Conservation (phyloP, 2,113 vertebrate genomes). For the Cygnus atratus region DNA sequence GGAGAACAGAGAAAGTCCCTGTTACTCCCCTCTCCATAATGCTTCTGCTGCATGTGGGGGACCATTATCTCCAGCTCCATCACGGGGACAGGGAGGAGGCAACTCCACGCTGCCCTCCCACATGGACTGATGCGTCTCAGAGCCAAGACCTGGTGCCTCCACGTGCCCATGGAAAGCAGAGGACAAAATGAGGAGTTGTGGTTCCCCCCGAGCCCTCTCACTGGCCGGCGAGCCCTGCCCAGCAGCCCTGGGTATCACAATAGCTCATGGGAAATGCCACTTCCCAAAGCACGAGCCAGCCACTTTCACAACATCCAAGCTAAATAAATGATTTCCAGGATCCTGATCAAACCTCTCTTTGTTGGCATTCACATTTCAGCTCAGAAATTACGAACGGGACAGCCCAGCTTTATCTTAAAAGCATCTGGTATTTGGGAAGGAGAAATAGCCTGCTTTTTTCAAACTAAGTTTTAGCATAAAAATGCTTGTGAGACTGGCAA, state of each 20-base stretch:
- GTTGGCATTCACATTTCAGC: background rate
- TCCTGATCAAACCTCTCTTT: background rate
- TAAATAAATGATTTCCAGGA: conserved; percentile 48
- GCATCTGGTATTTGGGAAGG: conserved; percentile 14
- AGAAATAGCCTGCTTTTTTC: background rate
- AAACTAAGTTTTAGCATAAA: background rate
- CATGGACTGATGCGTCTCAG: rapidly evolving
- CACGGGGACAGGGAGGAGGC: background rate
- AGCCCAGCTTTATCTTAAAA: conserved; percentile 38
- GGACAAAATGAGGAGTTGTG: background rate
- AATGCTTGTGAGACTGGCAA: background rate
- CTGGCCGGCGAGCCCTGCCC: background rate
- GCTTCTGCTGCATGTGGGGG: background rate
- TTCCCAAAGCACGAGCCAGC: conserved; percentile 39
- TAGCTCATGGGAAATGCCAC: conserved; percentile 13
- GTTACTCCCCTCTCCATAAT: rapidly evolving
- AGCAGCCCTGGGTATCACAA: background rate
- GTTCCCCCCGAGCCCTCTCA: background rate
- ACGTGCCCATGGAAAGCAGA: background rate
- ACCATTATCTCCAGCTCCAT: background rate
- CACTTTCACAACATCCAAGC: background rate
- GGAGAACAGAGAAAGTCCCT: background rate
- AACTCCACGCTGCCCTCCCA: background rate
- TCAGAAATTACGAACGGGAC: background rate
- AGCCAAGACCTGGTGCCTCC: background rate